Evolutionary conservation across 2,797 vertebrate genomes (phyloP).

Genomic region (Myoxocephalus aenaeus): DNA sequence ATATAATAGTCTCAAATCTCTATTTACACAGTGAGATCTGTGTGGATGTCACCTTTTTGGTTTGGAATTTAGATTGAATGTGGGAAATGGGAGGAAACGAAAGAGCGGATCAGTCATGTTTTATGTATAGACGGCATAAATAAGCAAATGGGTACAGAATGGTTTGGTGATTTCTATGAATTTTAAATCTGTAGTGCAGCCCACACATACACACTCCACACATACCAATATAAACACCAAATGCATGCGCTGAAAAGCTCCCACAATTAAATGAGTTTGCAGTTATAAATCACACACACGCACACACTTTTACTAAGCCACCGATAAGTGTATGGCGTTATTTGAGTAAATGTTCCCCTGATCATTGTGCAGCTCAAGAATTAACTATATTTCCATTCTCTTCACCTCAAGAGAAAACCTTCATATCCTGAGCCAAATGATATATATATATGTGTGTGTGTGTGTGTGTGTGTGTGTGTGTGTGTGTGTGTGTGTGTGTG

Average conservation of each 20-base stretch:
- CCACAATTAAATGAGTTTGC: conserved; percentile 46
- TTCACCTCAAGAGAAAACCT: conserved; percentile 53
- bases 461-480: conserved; percentile 10
- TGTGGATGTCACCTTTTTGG: conserved; percentile 5
- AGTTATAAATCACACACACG: conserved; percentile 16
- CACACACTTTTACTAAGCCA: background rate
- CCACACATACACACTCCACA: conserved; percentile 20
- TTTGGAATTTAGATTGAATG: conserved; percentile 58
- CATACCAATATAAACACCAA: conserved; percentile 40
- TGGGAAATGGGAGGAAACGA: conserved; percentile 41
- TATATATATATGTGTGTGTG: background rate
- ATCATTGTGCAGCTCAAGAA: conserved; percentile 55
- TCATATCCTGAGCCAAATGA: conserved; percentile 49
- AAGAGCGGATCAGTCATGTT: conserved; percentile 66
- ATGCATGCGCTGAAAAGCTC: conserved; percentile 26
- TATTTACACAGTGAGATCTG: conserved; percentile 26
- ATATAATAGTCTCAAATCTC: conserved; percentile 29
- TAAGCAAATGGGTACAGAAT: conserved; percentile 72
- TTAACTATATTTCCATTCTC: conserved; percentile 48
- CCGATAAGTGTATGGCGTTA: conserved; percentile 32
- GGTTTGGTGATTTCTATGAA: conserved; percentile 74
- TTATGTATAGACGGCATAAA: conserved; percentile 73
- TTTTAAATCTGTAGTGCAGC: conserved; percentile 68
- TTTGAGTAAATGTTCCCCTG: conserved; percentile 59
- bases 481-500: conserved; percentile 21